Conservation (phyloP, 2,888 invertebrate genomes). For the Pasiphila rectangulata region DNA sequence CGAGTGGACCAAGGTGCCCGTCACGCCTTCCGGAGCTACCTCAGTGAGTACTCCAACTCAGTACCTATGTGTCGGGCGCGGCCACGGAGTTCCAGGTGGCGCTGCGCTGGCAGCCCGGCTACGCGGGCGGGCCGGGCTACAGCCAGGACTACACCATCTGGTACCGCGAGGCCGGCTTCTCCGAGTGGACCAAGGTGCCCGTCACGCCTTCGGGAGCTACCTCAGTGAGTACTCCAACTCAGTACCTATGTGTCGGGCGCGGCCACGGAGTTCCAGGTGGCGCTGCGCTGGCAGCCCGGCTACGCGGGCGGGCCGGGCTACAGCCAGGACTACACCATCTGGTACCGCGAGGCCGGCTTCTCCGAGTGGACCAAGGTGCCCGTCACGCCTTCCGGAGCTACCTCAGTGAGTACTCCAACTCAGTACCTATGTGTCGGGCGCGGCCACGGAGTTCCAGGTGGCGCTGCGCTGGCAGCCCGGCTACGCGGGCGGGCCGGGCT, state of each 20-base stretch:
- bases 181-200: constrained; percentile 95
- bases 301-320: constrained; percentile 97
- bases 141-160: constrained; percentile 97
- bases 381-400: constrained; percentile 95
- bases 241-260: constrained; percentile 88
- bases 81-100: constrained; percentile 89
- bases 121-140: constrained; percentile 96
- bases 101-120: constrained; percentile 93
- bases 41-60: constrained; percentile 48
- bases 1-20: constrained; percentile 96
- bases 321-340: constrained; percentile 96
- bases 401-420: constrained; percentile 63
- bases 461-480: constrained; percentile 92
- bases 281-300: constrained; percentile 92
- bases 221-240: constrained; percentile 48
- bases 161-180: constrained; percentile 93
- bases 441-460: constrained; percentile 90
- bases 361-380: constrained; percentile 96
- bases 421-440: constrained; percentile 88
- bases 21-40: constrained; percentile 95
- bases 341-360: constrained; percentile 94
- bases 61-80: constrained; percentile 88
- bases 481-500: constrained; percentile 96
- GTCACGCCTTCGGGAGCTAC: constrained; percentile 96
- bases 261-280: constrained; percentile 89